Base-by-base conservation (phyloP, 2,888 invertebrate species). In the Parapristionchus giblindavisi region DNA sequence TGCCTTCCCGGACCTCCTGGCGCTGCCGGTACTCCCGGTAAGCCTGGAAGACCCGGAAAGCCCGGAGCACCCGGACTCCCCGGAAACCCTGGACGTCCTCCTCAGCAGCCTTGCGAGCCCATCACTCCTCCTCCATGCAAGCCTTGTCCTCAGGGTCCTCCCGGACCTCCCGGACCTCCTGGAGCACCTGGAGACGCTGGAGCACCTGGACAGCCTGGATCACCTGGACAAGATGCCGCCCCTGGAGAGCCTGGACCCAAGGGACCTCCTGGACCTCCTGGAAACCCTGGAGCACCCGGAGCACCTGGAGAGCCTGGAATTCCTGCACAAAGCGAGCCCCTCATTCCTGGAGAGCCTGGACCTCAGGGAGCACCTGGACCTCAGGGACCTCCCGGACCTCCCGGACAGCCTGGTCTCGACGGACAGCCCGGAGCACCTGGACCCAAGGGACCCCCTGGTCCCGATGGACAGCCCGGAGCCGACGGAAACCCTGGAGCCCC, bases 31-130 rank as follows among this genome's bases (percentile, higher is more conserved):
- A 80, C 85, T 34, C 82, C 86, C 75, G 86, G 86, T 74, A 80
- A 79, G 61, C 82, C 81, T 36, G 87, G 87, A 65, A 75, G 81
- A 8, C 87, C 87, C 71, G 87, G 86, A 77, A 84, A 83, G 78
- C 84, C 84, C 70, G 82, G 81, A 80, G 80, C 81, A n/a, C 78
- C 82, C 75, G 84, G 83, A 77, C 77, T 81, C 48, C 81, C 81
- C 70, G 81, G 81, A 79, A 83, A 81, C 78, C 82, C 81, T 56
- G 82, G 83, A 73, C 70, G 77, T 40, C 82, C 82, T 70, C 82
- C 81, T 72, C 76, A 76, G 77, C 80, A 79, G 70, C 81, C 84
- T 74, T 84, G 84, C 76, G 84, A 84, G 77, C 84, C 84, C 54
- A 77, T 80, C 78, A 82, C 82, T 75, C 82, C 82, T 76, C 81